Base-by-base conservation (phyloP, 2,113 vertebrate species). In the Siniperca chuatsi region DNA sequence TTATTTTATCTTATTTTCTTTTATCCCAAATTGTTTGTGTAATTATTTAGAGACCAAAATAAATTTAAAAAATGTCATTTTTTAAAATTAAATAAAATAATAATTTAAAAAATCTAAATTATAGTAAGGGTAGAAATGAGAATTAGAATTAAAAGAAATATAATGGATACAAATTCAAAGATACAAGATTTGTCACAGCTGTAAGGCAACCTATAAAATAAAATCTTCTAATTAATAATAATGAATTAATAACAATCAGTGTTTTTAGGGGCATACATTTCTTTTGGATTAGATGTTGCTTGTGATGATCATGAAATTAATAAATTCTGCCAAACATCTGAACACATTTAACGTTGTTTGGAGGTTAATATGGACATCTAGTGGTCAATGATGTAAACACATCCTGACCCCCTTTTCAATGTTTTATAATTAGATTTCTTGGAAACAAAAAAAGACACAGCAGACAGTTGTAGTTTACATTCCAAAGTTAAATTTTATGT, bases 401-500 rank as follows among this genome's bases (percentile, higher is more conserved):
- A 35, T 25, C 48, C 8, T 2, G 8, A 55, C 6, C 9, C 2
- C 1, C 10, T 11, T 65, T 23, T 29, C n/a, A 58, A n/a, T 33
- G 10, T 21, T 50, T 6, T 4, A 48, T 50, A 12, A 44, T 54
- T 8, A 16, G 0, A 29, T 75, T 50, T 29, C 37, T 35, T 52
- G 9, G 4, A 44, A 64, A 35, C 0, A 60, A 57, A 78, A 11
- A 3, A 66, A 65, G 15, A 87, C 76, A 84, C 73, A 68, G 33
- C 12, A 89, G 35, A 78, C 77, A 6, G 42, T 71, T 55, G 8
- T 33, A 37, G 57, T 89, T 94, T 93, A 93, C 93, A 95, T 94
- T 94, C 92, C 92, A 94, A 94, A 93, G 92, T 93, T 93, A 94
- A 79, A 92, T 75, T 94, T 93, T 92, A 92, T 94, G 88, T 93